Evolutionary conservation across 2,113 vertebrate genomes (phyloP).

Genomic region (Mixornis gularis): DNA sequence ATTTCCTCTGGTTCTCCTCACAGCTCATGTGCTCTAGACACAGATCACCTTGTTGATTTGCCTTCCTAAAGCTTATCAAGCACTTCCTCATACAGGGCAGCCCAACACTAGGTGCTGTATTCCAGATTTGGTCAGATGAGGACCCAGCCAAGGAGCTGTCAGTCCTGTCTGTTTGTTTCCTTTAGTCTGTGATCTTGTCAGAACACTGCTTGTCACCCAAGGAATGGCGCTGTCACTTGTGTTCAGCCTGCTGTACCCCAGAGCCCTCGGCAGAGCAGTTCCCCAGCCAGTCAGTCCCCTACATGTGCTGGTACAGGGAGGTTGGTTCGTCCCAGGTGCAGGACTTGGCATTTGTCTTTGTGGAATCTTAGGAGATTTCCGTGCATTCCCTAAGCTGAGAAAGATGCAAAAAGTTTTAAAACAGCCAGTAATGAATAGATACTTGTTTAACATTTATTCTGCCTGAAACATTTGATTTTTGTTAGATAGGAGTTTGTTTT

Average conservation of each 20-base stretch:
- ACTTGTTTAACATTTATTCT: background rate
- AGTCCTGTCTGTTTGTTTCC: background rate
- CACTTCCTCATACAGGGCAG: background rate
- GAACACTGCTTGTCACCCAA: background rate
- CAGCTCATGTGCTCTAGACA: background rate
- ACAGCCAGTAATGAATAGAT: background rate
- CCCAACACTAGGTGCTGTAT: background rate
- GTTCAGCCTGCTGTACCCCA: background rate
- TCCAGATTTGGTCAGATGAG: background rate
- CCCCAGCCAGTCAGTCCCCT: background rate
- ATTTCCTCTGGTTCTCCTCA: background rate
- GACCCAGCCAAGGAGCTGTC: background rate
- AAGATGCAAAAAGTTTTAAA: background rate
- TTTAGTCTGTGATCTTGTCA: background rate
- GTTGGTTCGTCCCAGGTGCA: background rate
- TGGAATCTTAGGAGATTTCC: background rate
- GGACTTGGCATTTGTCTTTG: background rate
- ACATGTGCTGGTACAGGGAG: background rate
- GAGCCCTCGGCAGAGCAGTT: background rate
- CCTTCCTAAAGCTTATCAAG: background rate
- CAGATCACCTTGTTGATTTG: background rate
- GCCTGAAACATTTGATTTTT: background rate
- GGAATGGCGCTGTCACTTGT: background rate
- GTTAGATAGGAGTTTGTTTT: background rate
- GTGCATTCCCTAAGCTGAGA: background rate